Evolutionary conservation across 1,140 invertebrate species (phyloP), one percentile per base, ranked within the genome.

Genomic region (Propsilocerus akamusi): DNA sequence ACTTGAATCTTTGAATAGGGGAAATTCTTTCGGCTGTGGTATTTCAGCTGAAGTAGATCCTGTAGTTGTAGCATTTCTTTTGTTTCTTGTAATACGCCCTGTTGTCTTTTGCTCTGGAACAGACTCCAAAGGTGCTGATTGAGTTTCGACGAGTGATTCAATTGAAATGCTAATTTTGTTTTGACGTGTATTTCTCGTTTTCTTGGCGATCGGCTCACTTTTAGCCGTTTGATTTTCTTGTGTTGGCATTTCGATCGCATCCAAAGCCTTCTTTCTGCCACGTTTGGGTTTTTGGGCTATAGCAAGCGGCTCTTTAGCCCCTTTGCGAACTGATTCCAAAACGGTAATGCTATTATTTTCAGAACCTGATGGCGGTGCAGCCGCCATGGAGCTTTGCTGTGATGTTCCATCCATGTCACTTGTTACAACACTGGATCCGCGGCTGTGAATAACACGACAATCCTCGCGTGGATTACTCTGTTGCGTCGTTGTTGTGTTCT

Each of bases 331-430:
- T 30, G 61, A 62, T 53, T 62, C 61, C 3, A 64, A 47, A 0
- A 61, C 56, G 4, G 60, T 62, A 32, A 65, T 64, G 17, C 34
- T 41, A 14, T 8, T 17, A 6, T 20, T 41, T 20, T 41, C 34
- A 14, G 34, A 41, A 51, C 63, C 63, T 5, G 63, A 65, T 11
- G 63, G 63, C 6, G 60, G 60, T 7, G 34, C 34, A n/a, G 63
- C 63, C 46, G 65, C 63, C 28, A 65, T 48, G 2, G 63, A 65
- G 23, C 63, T 65, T 51, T 65, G 63, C 34, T 65, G 63, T 37
- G 61, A 63, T 25, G 63, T 63, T 30, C 14, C 14, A 51, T 65
- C 63, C 41, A 63, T 48, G 46, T 65, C 63, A 47, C 63, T 64
- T 14, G 63, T 64, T 1, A 64, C 61, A 6, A 61, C 63, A 52